phyloP scores from a whole-genome alignment of 2,888 invertebrate genomes.

The Synergus umbraculus region DNA sequence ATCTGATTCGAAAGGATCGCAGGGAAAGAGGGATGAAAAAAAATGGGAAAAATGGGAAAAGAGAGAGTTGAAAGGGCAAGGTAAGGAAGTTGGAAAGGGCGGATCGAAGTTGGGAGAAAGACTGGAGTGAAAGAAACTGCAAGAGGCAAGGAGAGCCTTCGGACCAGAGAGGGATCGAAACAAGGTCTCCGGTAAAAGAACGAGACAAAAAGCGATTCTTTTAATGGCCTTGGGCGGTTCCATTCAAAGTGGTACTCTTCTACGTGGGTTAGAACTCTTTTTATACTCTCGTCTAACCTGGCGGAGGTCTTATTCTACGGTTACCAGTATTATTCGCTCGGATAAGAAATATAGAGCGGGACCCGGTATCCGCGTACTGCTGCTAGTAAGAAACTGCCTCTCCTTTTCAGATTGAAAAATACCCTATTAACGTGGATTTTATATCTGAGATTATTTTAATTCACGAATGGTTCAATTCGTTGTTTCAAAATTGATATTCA shows the following conservation, averaged over 20 bases:
- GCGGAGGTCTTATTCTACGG: conserved; percentile 73
- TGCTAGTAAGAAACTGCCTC: conserved; percentile 16
- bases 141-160: conserved; percentile 44
- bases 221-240: conserved; percentile 69
- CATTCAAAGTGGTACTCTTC: conserved; percentile 67
- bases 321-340: conserved; percentile 69
- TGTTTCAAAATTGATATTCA: neutral
- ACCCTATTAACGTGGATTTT: neutral
- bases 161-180: conserved; percentile 48
- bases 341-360: conserved; percentile 60
- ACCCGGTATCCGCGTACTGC: conserved; percentile 32
- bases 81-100: conserved; percentile 42
- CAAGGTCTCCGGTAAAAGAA: conserved; percentile 52
- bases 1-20: conserved; percentile 47
- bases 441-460: neutral
- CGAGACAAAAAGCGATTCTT: conserved; percentile 65
- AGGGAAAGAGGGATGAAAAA: conserved; percentile 41
- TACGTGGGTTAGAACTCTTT: conserved; percentile 67
- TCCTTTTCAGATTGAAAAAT: neutral
- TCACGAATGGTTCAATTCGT: neutral
- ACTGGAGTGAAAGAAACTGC: conserved; percentile 44
- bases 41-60: neutral
- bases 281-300: conserved; percentile 67
- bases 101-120: conserved; percentile 41
- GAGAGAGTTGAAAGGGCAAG: conserved; percentile 39